These are phyloP conservation scores for Chelonoidis abingdonii DNA, from an alignment of 2,113 vertebrate species.

Conservation along the genomic window DNA sequence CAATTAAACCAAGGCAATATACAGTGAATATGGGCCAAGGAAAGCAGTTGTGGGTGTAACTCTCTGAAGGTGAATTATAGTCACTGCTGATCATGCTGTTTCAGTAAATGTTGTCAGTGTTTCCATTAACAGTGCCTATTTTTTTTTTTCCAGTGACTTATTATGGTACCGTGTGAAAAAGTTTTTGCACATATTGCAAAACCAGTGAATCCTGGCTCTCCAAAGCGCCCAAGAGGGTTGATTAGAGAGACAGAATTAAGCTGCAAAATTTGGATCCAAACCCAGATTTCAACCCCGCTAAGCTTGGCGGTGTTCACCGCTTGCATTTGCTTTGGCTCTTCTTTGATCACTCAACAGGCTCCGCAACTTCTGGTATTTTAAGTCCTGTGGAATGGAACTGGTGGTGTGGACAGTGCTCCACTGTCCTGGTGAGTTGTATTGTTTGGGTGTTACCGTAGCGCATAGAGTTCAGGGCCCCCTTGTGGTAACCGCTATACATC, in stretches of 20 bases:
- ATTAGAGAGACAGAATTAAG: background rate
- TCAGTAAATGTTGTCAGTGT: slow-evolving; percentile 66
- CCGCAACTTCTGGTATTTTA: fast-evolving
- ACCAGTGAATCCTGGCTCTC: background rate
- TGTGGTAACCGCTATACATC: background rate
- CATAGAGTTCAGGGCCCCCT: background rate
- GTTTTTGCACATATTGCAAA: slow-evolving; percentile 28
- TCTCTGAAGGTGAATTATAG: slow-evolving; percentile 51
- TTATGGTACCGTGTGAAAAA: background rate
- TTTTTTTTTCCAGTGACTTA: background rate
- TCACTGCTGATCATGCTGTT: slow-evolving; percentile 56
- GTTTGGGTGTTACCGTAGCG: fast-evolving
- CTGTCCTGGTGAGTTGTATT: background rate
- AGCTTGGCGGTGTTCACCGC: fast-evolving
- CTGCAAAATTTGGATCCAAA: background rate
- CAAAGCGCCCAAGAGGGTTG: background rate
- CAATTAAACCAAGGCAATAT: slow-evolving; percentile 37
- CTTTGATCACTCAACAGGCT: background rate
- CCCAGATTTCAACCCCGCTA: background rate
- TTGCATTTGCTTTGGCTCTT: background rate
- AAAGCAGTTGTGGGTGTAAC: slow-evolving; percentile 58
- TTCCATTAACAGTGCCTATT: slow-evolving; percentile 37
- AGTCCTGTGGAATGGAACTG: background rate
- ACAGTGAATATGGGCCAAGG: slow-evolving; percentile 53
- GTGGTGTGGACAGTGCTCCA: background rate